Evolutionary conservation across 2,888 invertebrate genomes (phyloP).

Genomic region (Erebia epiphron): DNA sequence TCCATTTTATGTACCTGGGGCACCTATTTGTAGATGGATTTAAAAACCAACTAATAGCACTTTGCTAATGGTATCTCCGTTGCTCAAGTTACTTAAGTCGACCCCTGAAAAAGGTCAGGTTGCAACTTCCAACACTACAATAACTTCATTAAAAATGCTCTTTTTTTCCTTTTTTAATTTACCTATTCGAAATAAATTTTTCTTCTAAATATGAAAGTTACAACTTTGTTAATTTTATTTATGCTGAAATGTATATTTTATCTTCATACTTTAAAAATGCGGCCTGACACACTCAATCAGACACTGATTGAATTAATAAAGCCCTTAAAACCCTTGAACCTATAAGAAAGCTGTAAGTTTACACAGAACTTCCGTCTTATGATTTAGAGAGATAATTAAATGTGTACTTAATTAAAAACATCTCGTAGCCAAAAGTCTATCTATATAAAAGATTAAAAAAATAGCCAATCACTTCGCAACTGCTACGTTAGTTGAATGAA

Average conservation of each 20-base stretch:
- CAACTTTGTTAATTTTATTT: not conserved
- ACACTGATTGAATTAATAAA: too few species aligned
- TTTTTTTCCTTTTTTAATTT: slow-evolving; percentile 4
- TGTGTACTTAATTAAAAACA: too few species aligned
- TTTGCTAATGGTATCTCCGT: not conserved
- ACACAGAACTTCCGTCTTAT: too few species aligned
- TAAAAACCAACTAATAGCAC: not conserved
- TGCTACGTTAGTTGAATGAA: too few species aligned
- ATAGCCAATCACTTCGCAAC: too few species aligned
- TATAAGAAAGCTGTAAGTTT: too few species aligned
- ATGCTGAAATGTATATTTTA: not conserved
- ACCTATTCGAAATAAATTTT: slow-evolving; percentile 6
- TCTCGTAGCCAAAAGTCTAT: too few species aligned
- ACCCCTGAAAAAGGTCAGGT: not conserved
- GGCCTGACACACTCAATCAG: too few species aligned
- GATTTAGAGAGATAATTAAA: too few species aligned
- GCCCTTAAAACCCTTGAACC: too few species aligned
- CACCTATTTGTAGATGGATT: not conserved
- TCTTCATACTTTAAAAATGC: too few species aligned
- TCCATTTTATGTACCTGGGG: not conserved
- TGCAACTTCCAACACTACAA: not conserved
- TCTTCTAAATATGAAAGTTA: not conserved
- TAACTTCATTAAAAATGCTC: slow-evolving; percentile 21
- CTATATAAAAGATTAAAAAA: too few species aligned
- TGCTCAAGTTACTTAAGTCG: not conserved